Evolutionary conservation across 92 coral and sea anemone genomes (phyloP).

Genomic region (Epizoanthus fatuus): DNA sequence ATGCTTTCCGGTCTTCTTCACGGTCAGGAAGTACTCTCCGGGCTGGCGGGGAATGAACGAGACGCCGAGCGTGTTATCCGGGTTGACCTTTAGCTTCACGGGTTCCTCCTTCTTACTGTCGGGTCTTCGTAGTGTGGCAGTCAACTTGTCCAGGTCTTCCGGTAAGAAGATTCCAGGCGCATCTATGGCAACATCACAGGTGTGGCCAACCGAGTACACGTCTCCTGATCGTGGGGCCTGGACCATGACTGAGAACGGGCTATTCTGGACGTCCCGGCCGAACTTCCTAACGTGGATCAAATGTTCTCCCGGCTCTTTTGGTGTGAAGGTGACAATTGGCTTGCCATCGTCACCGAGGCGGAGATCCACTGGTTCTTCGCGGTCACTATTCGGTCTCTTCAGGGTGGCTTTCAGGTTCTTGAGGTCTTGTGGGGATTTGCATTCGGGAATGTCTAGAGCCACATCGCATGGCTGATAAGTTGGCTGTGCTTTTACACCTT

Average conservation of each 20-base stretch:
- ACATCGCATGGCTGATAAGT: conserved; percentile 59
- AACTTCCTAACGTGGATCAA: conserved; percentile 88
- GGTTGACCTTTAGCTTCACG: conserved; percentile 83
- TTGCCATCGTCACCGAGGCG: conserved; percentile 87
- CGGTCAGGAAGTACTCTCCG: conserved; percentile 94
- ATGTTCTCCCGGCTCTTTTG: conserved; percentile 97
- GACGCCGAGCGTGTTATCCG: conserved; percentile 87
- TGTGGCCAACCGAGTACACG: conserved; percentile 94
- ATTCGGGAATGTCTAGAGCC: conserved; percentile 62
- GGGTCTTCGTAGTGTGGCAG: conserved; percentile 95
- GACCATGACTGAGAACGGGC: conserved; percentile 98
- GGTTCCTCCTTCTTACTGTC: conserved; percentile 91
- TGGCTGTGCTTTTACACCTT: conserved; percentile 38
- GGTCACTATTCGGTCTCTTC: conserved; percentile 88
- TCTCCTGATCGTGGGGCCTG: conserved; percentile 98
- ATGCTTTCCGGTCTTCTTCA: conserved; percentile 80
- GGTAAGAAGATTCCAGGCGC: conserved; percentile 82
- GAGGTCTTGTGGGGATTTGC: conserved; percentile 48
- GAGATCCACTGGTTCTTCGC: conserved; percentile 92
- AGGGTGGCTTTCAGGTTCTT: conserved; percentile 82
- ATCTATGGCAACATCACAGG: conserved; percentile 85
- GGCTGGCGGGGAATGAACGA: conserved; percentile 96
- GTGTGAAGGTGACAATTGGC: conserved; percentile 89
- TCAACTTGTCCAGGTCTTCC: conserved; percentile 80
- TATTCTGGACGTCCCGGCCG: conserved; percentile 92